These are phyloP conservation scores for Eupithecia exiguata DNA, from an alignment of 2,888 invertebrate genomes.

Conservation along the genomic window DNA sequence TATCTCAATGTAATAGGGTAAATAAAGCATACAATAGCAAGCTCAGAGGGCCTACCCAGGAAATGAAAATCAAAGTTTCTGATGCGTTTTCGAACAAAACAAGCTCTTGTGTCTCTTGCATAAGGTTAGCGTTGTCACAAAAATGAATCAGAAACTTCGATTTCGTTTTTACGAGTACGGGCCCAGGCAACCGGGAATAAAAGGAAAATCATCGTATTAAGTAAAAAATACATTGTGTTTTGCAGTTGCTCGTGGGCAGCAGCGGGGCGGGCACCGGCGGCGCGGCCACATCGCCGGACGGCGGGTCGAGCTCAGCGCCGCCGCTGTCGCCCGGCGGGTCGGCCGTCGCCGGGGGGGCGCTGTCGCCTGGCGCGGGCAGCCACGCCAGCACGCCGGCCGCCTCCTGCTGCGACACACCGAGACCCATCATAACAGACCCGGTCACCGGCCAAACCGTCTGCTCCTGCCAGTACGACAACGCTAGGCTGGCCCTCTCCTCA, in stretches of 20 bases:
- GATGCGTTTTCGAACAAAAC: no score
- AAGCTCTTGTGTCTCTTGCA: no score
- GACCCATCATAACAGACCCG: conserved; percentile 96
- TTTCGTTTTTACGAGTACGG: no score
- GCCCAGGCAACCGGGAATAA: no score
- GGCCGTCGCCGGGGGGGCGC: conserved; percentile 83
- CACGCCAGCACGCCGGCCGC: conserved; percentile 81
- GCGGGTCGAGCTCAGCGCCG: conserved; percentile 88
- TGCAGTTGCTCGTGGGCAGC: conserved; percentile 89
- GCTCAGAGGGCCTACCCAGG: no score
- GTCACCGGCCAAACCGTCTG: conserved; percentile 96
- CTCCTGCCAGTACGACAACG: conserved; percentile 96
- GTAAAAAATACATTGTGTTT: conserved; percentile 33
- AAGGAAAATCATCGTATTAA: not conserved
- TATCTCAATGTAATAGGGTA: no score
- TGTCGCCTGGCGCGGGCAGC: conserved; percentile 84
- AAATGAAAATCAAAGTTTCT: no score
- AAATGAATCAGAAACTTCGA: no score
- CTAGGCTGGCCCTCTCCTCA: conserved; percentile 90
- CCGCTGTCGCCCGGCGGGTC: conserved; percentile 90
- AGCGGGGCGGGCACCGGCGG: conserved; percentile 89
- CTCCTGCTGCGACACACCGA: conserved; percentile 94
- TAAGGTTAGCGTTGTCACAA: no score
- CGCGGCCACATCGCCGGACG: conserved; percentile 89
- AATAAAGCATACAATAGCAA: no score